These are phyloP conservation scores for Mythimna lalbum DNA, from an alignment of 2,888 invertebrate species.

Conservation along the genomic window DNA sequence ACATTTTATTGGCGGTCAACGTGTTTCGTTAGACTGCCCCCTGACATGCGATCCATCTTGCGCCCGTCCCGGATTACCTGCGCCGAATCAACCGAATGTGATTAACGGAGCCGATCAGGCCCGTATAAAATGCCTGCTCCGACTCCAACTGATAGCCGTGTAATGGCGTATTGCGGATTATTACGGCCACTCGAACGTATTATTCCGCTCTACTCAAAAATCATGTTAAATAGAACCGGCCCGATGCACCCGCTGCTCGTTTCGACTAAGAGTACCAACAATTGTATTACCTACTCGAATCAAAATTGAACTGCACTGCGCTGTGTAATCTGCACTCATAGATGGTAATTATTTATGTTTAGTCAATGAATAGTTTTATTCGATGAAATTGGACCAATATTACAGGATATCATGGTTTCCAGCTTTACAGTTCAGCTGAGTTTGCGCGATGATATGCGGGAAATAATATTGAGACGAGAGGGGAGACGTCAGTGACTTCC, in stretches of 20 bases:
- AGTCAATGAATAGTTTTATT: conserved; percentile 27
- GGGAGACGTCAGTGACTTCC: conserved; percentile 30
- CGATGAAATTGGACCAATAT: conserved; percentile 20
- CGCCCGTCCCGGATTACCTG: conserved; percentile 68
- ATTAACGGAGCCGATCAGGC: conserved; percentile 71
- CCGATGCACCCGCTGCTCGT: conserved; percentile 27
- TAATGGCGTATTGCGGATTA: conserved; percentile 63
- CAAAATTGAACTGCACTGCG: conserved; percentile 26
- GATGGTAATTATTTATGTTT: conserved; percentile 41
- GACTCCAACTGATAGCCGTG: conserved; percentile 61
- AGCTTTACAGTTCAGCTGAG: conserved; percentile 26
- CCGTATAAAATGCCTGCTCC: conserved; percentile 71
- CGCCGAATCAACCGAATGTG: conserved; percentile 73
- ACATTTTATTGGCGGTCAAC: conserved; percentile 64
- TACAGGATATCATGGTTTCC: conserved; percentile 18
- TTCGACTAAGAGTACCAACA: conserved; percentile 28
- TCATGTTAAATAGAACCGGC: conserved; percentile 48
- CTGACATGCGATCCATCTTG: conserved; percentile 74
- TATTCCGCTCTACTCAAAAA: conserved; percentile 54
- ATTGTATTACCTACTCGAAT: conserved; percentile 34
- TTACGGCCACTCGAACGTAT: conserved; percentile 58
- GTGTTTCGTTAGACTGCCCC: conserved; percentile 63
- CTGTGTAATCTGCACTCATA: conserved; percentile 31
- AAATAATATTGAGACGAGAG: conserved; percentile 38
- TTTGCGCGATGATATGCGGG: conserved; percentile 31